A percentile compares a stretch with the other conserved stretches of the same genome.
Evolutionary conservation across 2,797 vertebrate genomes (phyloP).

Genomic region (Rhyacichthys aspro): DNA sequence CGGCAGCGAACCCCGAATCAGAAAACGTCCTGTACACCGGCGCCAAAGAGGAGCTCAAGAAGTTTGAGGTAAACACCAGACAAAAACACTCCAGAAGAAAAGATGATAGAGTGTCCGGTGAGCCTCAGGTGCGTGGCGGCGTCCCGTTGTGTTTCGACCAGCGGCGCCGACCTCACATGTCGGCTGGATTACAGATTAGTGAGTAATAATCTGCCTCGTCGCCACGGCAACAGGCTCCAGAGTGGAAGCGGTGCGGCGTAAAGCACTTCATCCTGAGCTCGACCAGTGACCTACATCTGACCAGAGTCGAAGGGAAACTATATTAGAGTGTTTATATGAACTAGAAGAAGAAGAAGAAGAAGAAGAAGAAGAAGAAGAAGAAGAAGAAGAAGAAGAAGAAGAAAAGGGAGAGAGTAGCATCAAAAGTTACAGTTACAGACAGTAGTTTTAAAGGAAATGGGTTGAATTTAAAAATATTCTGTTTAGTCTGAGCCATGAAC

Average conservation of each 20-base stretch:
- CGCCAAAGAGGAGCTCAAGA: slow-evolving; percentile 97
- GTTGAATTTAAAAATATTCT: no score
- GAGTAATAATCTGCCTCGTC: slow-evolving; percentile 48
- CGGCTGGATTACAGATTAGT: slow-evolving; percentile 60
- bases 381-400: no score
- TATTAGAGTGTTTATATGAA: no score
- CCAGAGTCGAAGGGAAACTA: background rate
- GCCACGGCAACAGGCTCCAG: slow-evolving; percentile 22
- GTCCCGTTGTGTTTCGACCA: background rate
- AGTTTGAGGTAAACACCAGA: slow-evolving; percentile 91
- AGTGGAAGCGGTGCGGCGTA: no score
- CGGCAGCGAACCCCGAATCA: slow-evolving; percentile 86
- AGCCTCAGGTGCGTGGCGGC: background rate
- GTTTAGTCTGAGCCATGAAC: no score
- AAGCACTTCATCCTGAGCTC: background rate
- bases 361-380: no score
- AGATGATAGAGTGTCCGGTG: no score
- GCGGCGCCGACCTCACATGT: slow-evolving; percentile 17
- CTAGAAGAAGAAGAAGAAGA: no score
- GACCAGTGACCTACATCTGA: slow-evolving; percentile 25
- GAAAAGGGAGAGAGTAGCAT: no score
- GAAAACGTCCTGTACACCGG: slow-evolving; percentile 88
- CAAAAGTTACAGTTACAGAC: no score
- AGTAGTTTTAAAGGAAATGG: no score
- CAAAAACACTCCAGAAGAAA: no score